Evolutionary conservation across 1,140 invertebrate species (phyloP), one percentile per base, ranked within the genome.

Genomic region (Rhagoletis zephyria): DNA sequence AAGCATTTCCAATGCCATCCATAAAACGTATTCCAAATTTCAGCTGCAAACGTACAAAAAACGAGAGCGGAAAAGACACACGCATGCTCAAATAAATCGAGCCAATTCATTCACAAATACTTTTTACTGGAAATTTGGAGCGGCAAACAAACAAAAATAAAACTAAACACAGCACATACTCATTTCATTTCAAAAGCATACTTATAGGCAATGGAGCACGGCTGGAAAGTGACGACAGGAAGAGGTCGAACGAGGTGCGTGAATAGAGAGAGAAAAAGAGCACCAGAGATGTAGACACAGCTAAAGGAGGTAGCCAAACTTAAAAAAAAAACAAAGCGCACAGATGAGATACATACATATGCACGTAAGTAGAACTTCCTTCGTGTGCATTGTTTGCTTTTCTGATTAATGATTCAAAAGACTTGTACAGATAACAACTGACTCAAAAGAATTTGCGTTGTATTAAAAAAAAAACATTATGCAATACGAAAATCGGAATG

Each of bases 41-140:
- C 5, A 56, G 1, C 10, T 56, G 10, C 51, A 56, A 56, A 10
- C 10, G 2, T 10, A 56, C 51, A 56, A 56, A 63, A n/a, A 14
- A 14, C 4, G 61, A 63, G 61, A 63, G n/a, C 7, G 56, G 14
- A 30, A 56, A 81, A 42, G 67, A 10, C 12, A 48, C 45, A 74
- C 42, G 67, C 42, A 74, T 1, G 42, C n/a, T 81, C 48, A 56
- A 16, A 12, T 51, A 48, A 56, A 77, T 19, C 48, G 56, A 81
- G 56, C 56, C 51, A 77, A 81, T 81, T 81, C 74, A 81, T 81
- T 81, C 74, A 56, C 74, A 81, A 81, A 81, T 81, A 6, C 30
- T 81, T 56, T 81, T 81, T 5, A 81, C 48, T 51, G 74, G 74
- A 81, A 30, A 81, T 16, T 30, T 19, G 74, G 6, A 81, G n/a